These are phyloP conservation scores for Psittacula derbiana DNA, from an alignment of 2,797 vertebrate species.

Conservation along the genomic window DNA sequence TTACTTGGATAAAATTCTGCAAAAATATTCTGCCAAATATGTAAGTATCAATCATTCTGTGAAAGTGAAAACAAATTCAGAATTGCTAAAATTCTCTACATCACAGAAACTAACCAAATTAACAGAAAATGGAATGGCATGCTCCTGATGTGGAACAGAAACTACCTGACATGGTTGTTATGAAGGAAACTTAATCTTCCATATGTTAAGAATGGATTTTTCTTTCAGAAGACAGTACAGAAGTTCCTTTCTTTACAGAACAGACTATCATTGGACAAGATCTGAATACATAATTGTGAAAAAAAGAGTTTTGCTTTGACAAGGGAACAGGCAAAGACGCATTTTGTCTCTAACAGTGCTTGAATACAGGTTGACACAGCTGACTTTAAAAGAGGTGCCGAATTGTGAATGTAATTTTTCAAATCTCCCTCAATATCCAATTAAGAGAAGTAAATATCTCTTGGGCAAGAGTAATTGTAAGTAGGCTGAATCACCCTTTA, in stretches of 20 bases:
- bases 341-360: not conserved
- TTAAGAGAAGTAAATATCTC: not conserved
- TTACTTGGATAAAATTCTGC: not conserved
- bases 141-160: not conserved
- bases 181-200: not conserved
- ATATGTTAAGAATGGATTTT: not conserved
- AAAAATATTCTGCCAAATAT: constrained; percentile 11
- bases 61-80: not conserved
- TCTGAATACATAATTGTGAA: not conserved
- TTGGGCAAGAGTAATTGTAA: not conserved
- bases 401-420: not conserved
- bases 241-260: not conserved
- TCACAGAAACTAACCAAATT: not conserved
- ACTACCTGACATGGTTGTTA: not conserved
- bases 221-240: not conserved
- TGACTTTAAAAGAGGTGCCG: not conserved
- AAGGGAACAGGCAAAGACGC: not conserved
- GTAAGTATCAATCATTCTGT: not conserved
- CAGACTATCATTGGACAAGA: not conserved
- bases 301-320: not conserved
- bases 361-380: not conserved
- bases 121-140: not conserved
- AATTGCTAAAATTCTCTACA: not conserved
- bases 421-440: not conserved
- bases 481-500: not conserved